Evolutionary conservation across 2,113 vertebrate genomes (phyloP).

Genomic region (Osmerus mordax): DNA sequence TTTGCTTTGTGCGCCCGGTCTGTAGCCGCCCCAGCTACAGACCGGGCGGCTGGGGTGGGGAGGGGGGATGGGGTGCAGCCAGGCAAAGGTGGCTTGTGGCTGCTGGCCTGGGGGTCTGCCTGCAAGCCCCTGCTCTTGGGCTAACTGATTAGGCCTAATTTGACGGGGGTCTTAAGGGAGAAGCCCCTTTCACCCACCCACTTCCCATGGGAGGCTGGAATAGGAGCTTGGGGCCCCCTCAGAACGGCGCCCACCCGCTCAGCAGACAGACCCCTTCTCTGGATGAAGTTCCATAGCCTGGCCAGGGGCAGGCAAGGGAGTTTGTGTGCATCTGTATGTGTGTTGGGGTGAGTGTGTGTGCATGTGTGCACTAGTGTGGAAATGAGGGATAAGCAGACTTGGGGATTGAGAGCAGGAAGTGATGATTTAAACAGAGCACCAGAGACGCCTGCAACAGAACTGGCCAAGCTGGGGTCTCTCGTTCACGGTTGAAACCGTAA

Average conservation of each 20-base stretch:
- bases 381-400: conserved; percentile 67
- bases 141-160: conserved; percentile 74
- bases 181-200: conserved; percentile 37
- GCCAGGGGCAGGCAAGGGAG: conserved; percentile 19
- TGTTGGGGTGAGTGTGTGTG: conserved; percentile 12
- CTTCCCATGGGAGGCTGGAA: conserved; percentile 66
- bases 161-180: conserved; percentile 58
- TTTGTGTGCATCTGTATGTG: conserved; percentile 6
- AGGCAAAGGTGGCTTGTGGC: conserved; percentile 46
- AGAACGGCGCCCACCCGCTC: conserved; percentile 21
- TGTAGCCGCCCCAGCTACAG: neutral
- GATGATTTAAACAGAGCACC: conserved; percentile 68
- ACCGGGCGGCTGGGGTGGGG: neutral
- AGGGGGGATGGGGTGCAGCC: conserved; percentile 25
- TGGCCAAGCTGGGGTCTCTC: conserved; percentile 20
- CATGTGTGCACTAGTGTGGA: conserved; percentile 31
- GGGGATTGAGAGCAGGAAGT: conserved; percentile 70
- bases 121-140: conserved; percentile 39
- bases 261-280: conserved; percentile 12
- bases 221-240: conserved; percentile 44
- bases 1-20: conserved; percentile 39
- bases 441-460: conserved; percentile 55
- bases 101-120: conserved; percentile 53
- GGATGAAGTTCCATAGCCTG: conserved; percentile 3
- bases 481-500: conserved; percentile 20